Percentiles rank a stretch among this genome's conserved stretches.
These are phyloP conservation scores for Peromyscus melanophrys DNA, from an alignment of 2,797 vertebrate genomes.

Conservation along the genomic window DNA sequence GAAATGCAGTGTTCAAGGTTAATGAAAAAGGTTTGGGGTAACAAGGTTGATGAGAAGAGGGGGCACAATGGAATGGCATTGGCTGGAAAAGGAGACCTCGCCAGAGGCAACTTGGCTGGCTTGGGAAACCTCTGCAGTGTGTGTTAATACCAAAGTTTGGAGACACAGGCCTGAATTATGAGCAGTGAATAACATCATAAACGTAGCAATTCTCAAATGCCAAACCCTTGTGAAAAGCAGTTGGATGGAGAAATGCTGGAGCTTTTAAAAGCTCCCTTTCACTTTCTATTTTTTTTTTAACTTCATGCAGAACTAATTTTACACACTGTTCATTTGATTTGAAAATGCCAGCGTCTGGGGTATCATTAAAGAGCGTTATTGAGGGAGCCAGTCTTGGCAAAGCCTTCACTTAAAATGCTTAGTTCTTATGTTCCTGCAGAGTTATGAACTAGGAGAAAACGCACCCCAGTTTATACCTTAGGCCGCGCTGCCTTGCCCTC, in stretches of 20 bases:
- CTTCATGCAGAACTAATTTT: conserved; percentile 90
- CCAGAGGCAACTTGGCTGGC: conserved; percentile 82
- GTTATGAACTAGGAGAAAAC: conserved; percentile 44
- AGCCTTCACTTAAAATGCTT: conserved; percentile 79
- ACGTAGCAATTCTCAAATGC: conserved; percentile 87
- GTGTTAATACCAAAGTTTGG: conserved; percentile 83
- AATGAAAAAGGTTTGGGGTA: conserved; percentile 79
- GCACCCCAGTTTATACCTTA: conserved; percentile 19
- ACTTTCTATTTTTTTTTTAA: conserved; percentile 77
- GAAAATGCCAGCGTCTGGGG: conserved; percentile 87
- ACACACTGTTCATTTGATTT: conserved; percentile 89
- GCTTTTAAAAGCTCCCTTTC: conserved; percentile 88
- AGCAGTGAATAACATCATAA: conserved; percentile 85
- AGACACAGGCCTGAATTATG: conserved; percentile 86
- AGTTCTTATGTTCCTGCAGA: conserved; percentile 75
- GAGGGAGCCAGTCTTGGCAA: conserved; percentile 86
- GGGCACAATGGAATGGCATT: conserved; percentile 52
- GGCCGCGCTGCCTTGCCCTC: neutral
- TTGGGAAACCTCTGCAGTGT: conserved; percentile 81
- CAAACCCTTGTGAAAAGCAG: conserved; percentile 87
- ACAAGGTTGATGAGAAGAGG: conserved; percentile 76
- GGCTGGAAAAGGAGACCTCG: conserved; percentile 72
- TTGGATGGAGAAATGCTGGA: conserved; percentile 87
- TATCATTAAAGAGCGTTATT: conserved; percentile 88
- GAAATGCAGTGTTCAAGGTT: conserved; percentile 76